Base-by-base conservation (phyloP, 1,140 invertebrate genomes). In the Pseudoatta argentina region DNA sequence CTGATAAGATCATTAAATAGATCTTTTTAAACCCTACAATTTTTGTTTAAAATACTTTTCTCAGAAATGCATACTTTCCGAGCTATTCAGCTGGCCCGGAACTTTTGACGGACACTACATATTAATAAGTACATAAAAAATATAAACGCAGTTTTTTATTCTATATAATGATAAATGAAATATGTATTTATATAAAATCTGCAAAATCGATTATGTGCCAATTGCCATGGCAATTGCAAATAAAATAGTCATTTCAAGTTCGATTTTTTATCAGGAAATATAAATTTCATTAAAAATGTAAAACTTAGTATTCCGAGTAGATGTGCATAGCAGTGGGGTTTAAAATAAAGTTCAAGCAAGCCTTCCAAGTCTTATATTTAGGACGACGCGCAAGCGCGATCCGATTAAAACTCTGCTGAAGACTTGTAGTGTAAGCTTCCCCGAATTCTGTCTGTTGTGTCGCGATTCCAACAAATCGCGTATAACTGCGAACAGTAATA, bases 281-380 rank as follows among this genome's bases (percentile, higher is more conserved):
- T 61, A 30, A 82, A 82, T 48, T 75, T 61, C 3, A 75, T 75
- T 7, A 83, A 83, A 75, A 75, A 75, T 82, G 8, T 14, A 82
- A 82, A 1, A 44, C 4, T 51, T 51, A 48, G 48, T 51, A 85
- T 24, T 71, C 79, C 34, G 4, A 14, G 30, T 27, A 14, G 55
- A 44, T 61, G 64, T 53, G 64, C 21, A 69, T 66, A 24, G 39
- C 77, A 44, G 57, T 57, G 55, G 73, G 76, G 92, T 93, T 93
- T 94, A 94, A 94, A 93, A 93, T 93, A 93, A 94, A 87, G 89
- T 78, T 78, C 66, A 92, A 89, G 90, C 91, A 85, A 93, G 90
- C 91, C 92, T 92, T 89, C 87, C 87, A 86, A 89, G 90, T 90
- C 85, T 87, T 94, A 94, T 94, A 94, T 94, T 94, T 94, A 94